Evolutionary conservation across 2,888 invertebrate species (phyloP).

Genomic region (Melieria picta): DNA sequence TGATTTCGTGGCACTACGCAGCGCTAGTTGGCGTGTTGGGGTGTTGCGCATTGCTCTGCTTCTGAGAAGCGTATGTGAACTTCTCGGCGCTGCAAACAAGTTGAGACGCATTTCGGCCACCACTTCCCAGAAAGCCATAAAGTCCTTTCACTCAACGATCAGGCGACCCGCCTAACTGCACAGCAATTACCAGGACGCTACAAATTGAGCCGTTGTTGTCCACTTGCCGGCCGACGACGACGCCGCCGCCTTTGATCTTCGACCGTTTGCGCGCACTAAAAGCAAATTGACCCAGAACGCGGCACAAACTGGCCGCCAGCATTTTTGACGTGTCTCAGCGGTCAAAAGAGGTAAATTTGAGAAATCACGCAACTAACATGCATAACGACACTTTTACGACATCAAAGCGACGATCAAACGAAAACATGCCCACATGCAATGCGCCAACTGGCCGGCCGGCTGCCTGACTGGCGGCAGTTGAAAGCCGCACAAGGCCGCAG

Average conservation of each 20-base stretch:
- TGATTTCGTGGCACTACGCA: no score
- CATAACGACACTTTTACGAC: slow-evolving; percentile 44
- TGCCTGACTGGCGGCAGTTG: background rate
- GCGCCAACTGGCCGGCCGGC: background rate
- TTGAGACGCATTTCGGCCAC: no score
- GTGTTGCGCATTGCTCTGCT: no score
- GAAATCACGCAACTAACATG: slow-evolving; percentile 29
- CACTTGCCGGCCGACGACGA: no score
- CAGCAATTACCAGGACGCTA: slow-evolving; percentile 25
- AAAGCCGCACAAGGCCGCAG: background rate
- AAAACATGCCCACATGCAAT: slow-evolving; percentile 28
- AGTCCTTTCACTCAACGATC: no score
- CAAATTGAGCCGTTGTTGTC: slow-evolving; percentile 30
- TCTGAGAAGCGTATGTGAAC: no score
- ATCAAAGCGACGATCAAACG: slow-evolving; percentile 42
- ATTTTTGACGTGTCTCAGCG: background rate
- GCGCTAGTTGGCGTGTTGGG: no score
- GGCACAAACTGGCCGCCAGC: background rate
- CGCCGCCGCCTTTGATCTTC: slow-evolving; percentile 4
- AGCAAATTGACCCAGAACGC: background rate
- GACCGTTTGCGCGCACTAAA: background rate
- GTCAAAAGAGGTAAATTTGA: slow-evolving; percentile 23
- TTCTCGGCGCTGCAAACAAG: no score
- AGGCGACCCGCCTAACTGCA: background rate
- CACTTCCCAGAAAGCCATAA: no score